Conservation (phyloP, 2,797 vertebrate species). For the Dryobates pubescens region DNA sequence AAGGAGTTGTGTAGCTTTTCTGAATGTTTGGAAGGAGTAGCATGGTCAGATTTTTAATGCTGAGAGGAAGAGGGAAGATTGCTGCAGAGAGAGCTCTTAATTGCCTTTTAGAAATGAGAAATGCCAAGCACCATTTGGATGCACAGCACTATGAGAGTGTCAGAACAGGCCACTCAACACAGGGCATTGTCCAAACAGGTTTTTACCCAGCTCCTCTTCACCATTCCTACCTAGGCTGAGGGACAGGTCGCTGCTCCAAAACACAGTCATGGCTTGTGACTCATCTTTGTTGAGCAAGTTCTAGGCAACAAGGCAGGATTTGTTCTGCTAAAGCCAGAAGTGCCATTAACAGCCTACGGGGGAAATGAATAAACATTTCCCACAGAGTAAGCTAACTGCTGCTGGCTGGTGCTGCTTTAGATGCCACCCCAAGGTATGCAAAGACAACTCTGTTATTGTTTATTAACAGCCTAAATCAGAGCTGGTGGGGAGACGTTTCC, state of each 20-base stretch:
- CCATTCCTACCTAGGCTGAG: background rate
- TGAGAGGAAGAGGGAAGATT: background rate
- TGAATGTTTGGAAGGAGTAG: background rate
- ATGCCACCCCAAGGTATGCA: background rate
- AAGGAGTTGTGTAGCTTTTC: background rate
- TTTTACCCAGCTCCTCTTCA: background rate
- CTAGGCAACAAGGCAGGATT: background rate
- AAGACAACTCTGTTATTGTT: background rate
- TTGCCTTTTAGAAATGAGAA: background rate
- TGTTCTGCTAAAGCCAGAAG: constrained; percentile 7
- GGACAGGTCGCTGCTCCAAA: background rate
- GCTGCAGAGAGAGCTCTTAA: background rate
- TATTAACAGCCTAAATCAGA: background rate
- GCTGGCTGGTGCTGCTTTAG: background rate
- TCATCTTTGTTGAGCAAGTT: background rate
- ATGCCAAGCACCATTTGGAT: background rate
- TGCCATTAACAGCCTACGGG: background rate
- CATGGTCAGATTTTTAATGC: background rate
- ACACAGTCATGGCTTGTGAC: background rate
- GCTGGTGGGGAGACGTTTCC: background rate
- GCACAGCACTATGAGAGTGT: background rate
- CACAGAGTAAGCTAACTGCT: background rate
- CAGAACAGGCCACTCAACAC: background rate
- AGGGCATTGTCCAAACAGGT: background rate
- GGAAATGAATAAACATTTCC: background rate